Conservation (phyloP, 2,113 vertebrate species). For the Sakesphorus luctuosus region DNA sequence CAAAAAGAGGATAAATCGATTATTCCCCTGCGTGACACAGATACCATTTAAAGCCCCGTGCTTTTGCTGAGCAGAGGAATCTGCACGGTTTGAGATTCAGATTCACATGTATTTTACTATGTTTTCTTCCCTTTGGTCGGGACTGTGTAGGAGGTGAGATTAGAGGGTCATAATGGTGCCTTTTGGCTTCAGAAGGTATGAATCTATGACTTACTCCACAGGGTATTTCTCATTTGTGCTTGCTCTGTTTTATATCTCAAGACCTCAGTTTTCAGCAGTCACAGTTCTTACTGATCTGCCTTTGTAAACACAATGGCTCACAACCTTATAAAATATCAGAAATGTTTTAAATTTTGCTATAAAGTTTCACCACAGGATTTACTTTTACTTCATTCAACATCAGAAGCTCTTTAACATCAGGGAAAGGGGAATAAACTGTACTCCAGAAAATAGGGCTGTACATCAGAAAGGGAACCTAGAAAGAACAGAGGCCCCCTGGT, state of each 20-base stretch:
- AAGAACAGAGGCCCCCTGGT: slow-evolving; percentile 29
- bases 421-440: slow-evolving; percentile 26
- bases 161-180: background rate
- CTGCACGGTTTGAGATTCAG: background rate
- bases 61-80: background rate
- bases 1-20: background rate
- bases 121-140: background rate
- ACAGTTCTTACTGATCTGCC: background rate
- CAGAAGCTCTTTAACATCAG: slow-evolving; percentile 30
- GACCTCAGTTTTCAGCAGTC: slow-evolving; percentile 8
- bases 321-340: slow-evolving; percentile 29
- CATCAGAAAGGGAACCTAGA: slow-evolving; percentile 44
- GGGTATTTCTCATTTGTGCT: background rate
- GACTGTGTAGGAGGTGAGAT: background rate
- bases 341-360: slow-evolving; percentile 8
- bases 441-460: slow-evolving; percentile 35
- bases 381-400: slow-evolving; percentile 44
- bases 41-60: background rate
- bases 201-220: background rate
- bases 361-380: slow-evolving; percentile 39
- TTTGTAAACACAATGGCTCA: slow-evolving; percentile 43
- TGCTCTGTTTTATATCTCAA: background rate
- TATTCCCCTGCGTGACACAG: background rate
- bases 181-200: background rate
- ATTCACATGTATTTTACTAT: background rate